Evolutionary conservation across 2,888 invertebrate genomes (phyloP), one percentile per base, ranked within the genome.

Genomic region (Heliconius ismenius): DNA sequence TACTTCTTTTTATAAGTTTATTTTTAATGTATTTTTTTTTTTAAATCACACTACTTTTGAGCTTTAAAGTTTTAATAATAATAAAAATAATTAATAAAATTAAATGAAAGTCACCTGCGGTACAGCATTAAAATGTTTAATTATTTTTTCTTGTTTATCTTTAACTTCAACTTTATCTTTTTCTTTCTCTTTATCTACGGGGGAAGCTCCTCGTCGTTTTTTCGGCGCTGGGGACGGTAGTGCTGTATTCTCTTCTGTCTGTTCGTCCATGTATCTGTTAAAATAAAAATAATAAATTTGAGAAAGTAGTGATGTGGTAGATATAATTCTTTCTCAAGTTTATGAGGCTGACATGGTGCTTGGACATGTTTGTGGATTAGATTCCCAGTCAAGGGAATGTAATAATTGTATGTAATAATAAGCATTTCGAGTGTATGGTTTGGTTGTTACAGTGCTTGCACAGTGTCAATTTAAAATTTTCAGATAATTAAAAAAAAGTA

Each of bases 191-290:
- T 70, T 70, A 24, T 70, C 70, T 13, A 73, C 62, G 0, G 92
- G 90, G 0, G 92, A 90, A 0, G 82, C 85, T 0, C 84, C 90
- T 49, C 91, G 89, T 2, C 90, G 87, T 78, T 91, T 91, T 85
- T 94, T 94, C 0, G 89, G 86, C 15, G 89, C 88, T 0, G 93
- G 91, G 0, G 92, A 89, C 0, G 91, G 90, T 0, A 91, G 81
- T 0, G 92, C 87, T 0, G 90, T 76, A 28, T 90, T 91, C 0
- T 94, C 94, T 76, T 93, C 94, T 0, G 90, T 90, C n/a, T 93
- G 93, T 74, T 95, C 94, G 77, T 94, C 94, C 75, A 93, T 89
- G 74, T 93, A 94, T 79, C 94, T 94, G 81, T 13, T 75, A 79
- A 54, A 60, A 21, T n/a, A 68, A 62, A n/a, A 24, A 54, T 24